These are phyloP conservation scores for Porites rus DNA, from an alignment of 92 coral and sea anemone species.

Conservation along the genomic window DNA sequence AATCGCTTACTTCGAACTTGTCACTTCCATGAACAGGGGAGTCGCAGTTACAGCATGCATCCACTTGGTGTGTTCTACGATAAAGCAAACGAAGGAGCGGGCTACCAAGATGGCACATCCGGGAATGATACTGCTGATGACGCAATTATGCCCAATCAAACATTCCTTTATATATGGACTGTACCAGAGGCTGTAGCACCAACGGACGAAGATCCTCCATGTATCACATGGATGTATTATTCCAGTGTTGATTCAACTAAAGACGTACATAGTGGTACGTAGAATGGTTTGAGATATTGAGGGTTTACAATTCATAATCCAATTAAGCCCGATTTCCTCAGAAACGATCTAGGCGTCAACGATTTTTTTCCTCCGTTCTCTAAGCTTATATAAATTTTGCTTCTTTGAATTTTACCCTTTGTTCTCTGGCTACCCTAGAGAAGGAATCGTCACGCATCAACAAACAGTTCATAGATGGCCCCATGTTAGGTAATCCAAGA, in stretches of 20 bases:
- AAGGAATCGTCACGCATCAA: no score
- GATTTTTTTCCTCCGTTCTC: no score
- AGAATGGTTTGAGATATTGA: neutral
- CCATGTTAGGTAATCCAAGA: no score
- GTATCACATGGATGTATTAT: slow-evolving; percentile 85
- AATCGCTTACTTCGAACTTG: no score
- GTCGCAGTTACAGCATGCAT: slow-evolving; percentile 80
- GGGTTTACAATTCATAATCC: no score
- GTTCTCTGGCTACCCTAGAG: no score
- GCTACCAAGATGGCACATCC: slow-evolving; percentile 80
- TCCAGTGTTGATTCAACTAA: slow-evolving; percentile 84
- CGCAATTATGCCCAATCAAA: slow-evolving; percentile 64
- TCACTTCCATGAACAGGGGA: slow-evolving; percentile 54
- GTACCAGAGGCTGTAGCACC: slow-evolving; percentile 93
- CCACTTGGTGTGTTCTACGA: slow-evolving; percentile 90
- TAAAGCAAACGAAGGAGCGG: slow-evolving; percentile 90
- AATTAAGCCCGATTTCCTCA: no score
- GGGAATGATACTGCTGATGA: slow-evolving; percentile 70
- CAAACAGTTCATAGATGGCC: no score
- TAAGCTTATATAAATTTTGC: no score
- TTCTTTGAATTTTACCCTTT: no score
- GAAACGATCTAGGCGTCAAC: no score
- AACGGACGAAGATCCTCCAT: slow-evolving; percentile 65
- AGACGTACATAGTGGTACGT: slow-evolving; percentile 84
- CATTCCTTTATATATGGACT: slow-evolving; percentile 83